Evolutionary conservation across 2,888 invertebrate genomes (phyloP).

Genomic region (Loripinus fragilis): DNA sequence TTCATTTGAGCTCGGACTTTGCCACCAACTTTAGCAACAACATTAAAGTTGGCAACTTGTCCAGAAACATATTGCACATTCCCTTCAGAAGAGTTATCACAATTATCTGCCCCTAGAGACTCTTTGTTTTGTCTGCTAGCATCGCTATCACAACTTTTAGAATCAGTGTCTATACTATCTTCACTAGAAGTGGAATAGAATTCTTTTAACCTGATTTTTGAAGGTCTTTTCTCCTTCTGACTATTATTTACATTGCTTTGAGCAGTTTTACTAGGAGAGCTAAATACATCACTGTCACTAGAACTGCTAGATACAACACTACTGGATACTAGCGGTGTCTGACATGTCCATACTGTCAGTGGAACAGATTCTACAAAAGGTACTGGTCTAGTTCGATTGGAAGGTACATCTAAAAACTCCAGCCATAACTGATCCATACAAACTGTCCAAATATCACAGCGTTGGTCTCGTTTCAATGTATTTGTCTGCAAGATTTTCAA

Average conservation of each 20-base stretch:
- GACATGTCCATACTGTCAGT: conserved; percentile 89
- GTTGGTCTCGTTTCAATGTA: conserved; percentile 82
- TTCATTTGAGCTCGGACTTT: conserved; percentile 95
- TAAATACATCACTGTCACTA: background rate
- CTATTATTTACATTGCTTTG: conserved; percentile 18
- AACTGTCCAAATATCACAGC: conserved; percentile 94
- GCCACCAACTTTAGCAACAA: conserved; percentile 92
- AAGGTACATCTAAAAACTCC: conserved; percentile 94
- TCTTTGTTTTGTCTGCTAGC: background rate
- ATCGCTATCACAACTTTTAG: conserved; percentile 27
- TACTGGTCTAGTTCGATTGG: conserved; percentile 84
- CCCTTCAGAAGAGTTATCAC: conserved; percentile 55
- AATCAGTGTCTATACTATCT: conserved; percentile 29
- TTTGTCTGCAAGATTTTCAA: conserved; percentile 64
- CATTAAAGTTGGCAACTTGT: conserved; percentile 87
- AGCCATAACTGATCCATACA: conserved; percentile 96
- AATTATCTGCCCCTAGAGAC: conserved; percentile 26
- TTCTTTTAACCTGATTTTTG: conserved; percentile 59
- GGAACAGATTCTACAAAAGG: conserved; percentile 88
- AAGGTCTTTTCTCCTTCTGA: conserved; percentile 48
- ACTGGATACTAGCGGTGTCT: conserved; percentile 33
- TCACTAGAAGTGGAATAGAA: conserved; percentile 60
- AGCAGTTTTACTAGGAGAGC: conserved; percentile 18
- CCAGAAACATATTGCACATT: conserved; percentile 81
- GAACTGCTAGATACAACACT: conserved; percentile 29